These are phyloP conservation scores for Xerus inauris DNA, from an alignment of 2,113 vertebrate genomes.

Conservation along the genomic window DNA sequence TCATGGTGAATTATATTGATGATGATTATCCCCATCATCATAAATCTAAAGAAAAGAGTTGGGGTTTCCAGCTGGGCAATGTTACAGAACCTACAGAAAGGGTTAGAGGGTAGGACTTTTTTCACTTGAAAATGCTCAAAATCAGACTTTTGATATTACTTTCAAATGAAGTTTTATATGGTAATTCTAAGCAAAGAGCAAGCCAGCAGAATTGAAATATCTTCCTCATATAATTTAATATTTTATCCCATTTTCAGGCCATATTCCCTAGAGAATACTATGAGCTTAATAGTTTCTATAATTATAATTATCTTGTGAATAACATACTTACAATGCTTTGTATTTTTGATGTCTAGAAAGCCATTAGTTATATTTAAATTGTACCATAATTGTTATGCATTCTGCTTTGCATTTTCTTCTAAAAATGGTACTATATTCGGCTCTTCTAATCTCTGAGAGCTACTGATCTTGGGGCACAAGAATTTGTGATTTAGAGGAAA, in stretches of 20 bases:
- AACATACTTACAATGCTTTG: background rate
- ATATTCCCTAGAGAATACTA: background rate
- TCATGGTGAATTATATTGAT: background rate
- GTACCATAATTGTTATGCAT: background rate
- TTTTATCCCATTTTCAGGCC: background rate
- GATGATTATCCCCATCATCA: background rate
- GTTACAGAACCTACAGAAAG: background rate
- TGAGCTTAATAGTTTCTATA: background rate
- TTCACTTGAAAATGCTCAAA: background rate
- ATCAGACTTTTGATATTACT: slow-evolving; percentile 11
- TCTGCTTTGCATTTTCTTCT: slow-evolving; percentile 8
- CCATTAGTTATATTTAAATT: background rate
- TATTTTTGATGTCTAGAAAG: background rate
- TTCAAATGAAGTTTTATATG: background rate
- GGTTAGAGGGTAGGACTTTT: background rate
- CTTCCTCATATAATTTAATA: background rate
- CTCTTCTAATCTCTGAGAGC: background rate
- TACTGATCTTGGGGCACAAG: background rate
- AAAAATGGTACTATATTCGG: background rate
- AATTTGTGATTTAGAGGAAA: background rate
- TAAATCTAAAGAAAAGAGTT: slow-evolving; percentile 22
- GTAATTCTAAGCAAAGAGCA: background rate
- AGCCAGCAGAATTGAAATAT: background rate
- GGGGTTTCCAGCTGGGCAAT: background rate
- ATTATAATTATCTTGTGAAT: background rate